Evolutionary conservation across 2,888 invertebrate genomes (phyloP).

Genomic region (Ramazzottius varieornatus): DNA sequence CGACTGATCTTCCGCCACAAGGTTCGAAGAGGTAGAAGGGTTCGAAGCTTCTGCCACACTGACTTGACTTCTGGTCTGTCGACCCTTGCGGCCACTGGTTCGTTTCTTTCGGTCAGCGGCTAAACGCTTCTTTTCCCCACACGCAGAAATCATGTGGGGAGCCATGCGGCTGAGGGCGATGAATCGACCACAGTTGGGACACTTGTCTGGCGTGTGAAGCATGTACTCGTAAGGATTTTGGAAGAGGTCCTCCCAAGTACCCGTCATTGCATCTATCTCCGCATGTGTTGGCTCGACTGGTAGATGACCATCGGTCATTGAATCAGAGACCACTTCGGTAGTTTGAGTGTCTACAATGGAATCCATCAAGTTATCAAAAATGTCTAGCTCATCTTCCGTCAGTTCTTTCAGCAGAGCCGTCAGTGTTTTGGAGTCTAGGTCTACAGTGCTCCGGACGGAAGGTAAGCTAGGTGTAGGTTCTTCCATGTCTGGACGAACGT

Average conservation of each 20-base stretch:
- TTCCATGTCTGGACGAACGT: too few relatives aligned
- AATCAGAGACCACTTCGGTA: not conserved
- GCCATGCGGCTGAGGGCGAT: not conserved
- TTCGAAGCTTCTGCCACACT: not conserved
- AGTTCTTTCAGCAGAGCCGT: not conserved
- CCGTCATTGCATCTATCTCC: not conserved
- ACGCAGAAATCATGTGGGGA: not conserved
- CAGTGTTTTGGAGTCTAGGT: too few relatives aligned
- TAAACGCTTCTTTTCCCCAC: not conserved
- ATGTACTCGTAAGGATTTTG: slow-evolving; percentile 2
- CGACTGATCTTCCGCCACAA: not conserved
- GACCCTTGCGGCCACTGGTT: not conserved
- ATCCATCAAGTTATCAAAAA: not conserved
- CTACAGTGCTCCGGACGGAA: too few relatives aligned
- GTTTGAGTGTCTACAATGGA: not conserved
- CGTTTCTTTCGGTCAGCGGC: not conserved
- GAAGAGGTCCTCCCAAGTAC: not conserved
- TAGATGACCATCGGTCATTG: not conserved
- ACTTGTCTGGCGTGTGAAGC: not conserved
- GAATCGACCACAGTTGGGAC: not conserved
- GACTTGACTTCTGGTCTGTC: not conserved
- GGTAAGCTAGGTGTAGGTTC: too few relatives aligned
- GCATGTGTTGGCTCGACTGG: not conserved
- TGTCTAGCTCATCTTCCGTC: not conserved
- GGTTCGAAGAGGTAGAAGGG: not conserved